A percentile compares a stretch with the other conserved stretches of the same genome.
These are phyloP conservation scores for Haemorhous mexicanus DNA, from an alignment of 2,113 vertebrate species.

Conservation along the genomic window DNA sequence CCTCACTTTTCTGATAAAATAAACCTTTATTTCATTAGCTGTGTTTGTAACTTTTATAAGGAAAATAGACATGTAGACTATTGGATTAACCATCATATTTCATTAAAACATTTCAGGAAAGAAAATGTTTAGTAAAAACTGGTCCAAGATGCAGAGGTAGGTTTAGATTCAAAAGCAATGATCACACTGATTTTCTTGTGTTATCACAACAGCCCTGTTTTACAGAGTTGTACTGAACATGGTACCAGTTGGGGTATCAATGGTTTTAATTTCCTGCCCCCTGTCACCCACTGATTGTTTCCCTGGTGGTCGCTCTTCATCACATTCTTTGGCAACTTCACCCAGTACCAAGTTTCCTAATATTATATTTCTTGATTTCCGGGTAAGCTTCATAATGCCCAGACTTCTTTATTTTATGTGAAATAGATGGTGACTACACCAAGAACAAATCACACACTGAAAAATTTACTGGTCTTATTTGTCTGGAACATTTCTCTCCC, in stretches of 20 bases:
- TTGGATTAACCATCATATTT: background rate
- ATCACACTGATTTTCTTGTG: background rate
- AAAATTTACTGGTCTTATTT: slow-evolving; percentile 3
- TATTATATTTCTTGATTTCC: background rate
- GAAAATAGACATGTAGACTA: background rate
- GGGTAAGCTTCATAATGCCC: background rate
- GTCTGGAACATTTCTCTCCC: background rate
- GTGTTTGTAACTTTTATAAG: background rate
- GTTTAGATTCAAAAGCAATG: background rate
- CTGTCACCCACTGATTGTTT: background rate
- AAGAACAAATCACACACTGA: background rate
- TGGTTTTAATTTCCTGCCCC: slow-evolving; percentile 15
- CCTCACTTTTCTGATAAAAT: background rate
- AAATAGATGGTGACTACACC: background rate
- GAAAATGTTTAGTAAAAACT: background rate
- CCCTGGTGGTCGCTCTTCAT: background rate
- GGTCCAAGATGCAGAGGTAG: background rate
- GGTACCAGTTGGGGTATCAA: background rate
- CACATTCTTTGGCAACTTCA: background rate
- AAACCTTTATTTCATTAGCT: background rate
- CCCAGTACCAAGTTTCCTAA: background rate
- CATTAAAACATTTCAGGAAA: background rate
- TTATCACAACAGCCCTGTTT: background rate
- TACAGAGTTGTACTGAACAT: background rate
- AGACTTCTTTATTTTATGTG: background rate